phyloP scores from a whole-genome alignment of 2,888 invertebrate genomes.

The Macrophya alboannulata region DNA sequence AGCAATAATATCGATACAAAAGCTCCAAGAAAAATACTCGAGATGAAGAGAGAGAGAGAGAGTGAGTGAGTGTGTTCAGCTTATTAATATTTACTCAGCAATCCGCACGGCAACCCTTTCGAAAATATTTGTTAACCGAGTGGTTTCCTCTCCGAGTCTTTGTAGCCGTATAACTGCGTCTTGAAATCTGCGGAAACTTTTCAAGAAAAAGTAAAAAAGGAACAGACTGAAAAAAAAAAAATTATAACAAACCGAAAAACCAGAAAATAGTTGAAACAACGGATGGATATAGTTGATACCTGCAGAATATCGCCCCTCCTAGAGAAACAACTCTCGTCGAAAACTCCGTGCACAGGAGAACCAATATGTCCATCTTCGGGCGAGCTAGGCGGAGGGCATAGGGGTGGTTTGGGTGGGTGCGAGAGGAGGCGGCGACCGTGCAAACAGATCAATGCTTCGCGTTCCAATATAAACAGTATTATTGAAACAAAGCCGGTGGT shows the following conservation, averaged over 20 bases:
- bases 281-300: background rate
- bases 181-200: background rate
- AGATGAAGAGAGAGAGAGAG: background rate
- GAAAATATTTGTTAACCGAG: constrained; percentile 3
- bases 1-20: background rate
- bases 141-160: background rate
- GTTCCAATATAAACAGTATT: constrained; percentile 80
- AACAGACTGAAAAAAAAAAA: no score
- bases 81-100: constrained; percentile 53
- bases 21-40: constrained; percentile 14
- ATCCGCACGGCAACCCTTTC: background rate
- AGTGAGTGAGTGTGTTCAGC: background rate
- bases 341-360: constrained; percentile 58
- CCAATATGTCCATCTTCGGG: constrained; percentile 79
- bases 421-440: constrained; percentile 70
- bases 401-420: constrained; percentile 58
- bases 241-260: background rate
- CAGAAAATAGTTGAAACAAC: background rate
- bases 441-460: constrained; percentile 80
- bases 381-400: constrained; percentile 65
- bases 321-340: background rate
- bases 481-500: constrained; percentile 79
- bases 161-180: background rate
- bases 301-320: background rate
- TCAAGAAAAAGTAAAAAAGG: background rate